Conservation (phyloP, 2,888 invertebrate genomes). For the Blastobasis adustella region DNA sequence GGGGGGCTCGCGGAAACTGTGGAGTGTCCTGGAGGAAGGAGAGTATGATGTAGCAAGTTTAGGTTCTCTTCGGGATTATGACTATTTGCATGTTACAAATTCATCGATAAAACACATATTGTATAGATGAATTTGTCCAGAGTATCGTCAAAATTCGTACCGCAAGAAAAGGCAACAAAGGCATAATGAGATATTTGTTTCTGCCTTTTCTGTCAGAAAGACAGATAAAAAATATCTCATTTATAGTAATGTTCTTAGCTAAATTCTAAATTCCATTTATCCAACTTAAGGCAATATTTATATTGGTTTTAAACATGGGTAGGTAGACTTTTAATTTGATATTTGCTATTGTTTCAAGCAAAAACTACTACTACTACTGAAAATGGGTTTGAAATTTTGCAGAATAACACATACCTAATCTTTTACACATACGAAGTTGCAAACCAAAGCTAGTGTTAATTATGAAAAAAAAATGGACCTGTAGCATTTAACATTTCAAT, state of each 20-base stretch:
- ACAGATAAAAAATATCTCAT: no score
- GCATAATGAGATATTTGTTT: no score
- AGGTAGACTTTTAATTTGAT: no score
- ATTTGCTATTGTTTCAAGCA: no score
- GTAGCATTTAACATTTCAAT: not conserved
- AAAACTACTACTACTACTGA: no score
- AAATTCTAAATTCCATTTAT: no score
- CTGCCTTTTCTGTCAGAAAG: not conserved
- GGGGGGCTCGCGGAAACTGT: conserved; percentile 18
- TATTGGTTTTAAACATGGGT: no score
- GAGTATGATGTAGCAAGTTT: not conserved
- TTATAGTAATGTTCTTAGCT: no score
- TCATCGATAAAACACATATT: not conserved
- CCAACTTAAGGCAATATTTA: no score
- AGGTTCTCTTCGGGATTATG: no score
- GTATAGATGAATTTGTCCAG: not conserved
- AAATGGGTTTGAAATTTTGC: no score
- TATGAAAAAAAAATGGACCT: not conserved
- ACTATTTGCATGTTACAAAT: not conserved
- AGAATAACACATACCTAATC: no score
- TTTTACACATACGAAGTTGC: not conserved
- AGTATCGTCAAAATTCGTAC: not conserved
- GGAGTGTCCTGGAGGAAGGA: conserved; percentile 14
- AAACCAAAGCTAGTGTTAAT: not conserved
- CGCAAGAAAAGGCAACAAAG: not conserved